Conservation (phyloP, 1,140 invertebrate species). For the Drosophila nebulosa region DNA sequence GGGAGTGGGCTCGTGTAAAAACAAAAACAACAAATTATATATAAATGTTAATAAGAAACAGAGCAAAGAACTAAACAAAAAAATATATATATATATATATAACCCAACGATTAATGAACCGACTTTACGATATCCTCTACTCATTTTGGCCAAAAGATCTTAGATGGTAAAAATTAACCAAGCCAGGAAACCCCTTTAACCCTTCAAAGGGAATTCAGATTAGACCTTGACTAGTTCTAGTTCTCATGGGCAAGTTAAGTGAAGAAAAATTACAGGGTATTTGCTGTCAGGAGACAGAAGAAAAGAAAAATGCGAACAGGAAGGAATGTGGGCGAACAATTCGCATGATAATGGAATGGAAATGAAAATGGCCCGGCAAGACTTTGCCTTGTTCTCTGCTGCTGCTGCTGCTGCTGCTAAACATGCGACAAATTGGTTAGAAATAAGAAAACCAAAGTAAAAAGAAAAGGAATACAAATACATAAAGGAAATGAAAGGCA, state of each 20-base stretch:
- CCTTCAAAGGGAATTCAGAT: too few species aligned
- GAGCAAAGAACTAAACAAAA: constrained; percentile 19
- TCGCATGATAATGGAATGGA: constrained; percentile 69
- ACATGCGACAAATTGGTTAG: constrained; percentile 11
- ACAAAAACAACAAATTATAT: neutral
- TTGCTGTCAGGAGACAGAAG: neutral
- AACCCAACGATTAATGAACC: too few species aligned
- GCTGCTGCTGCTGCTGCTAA: too few species aligned
- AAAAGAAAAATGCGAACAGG: neutral
- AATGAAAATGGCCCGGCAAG: constrained; percentile 64
- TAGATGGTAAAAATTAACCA: too few species aligned
- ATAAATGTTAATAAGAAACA: constrained; percentile 54
- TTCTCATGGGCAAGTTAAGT: too few species aligned
- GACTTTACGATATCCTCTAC: neutral
- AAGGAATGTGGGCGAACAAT: constrained; percentile 23
- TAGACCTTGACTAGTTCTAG: too few species aligned
- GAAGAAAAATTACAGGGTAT: neutral
- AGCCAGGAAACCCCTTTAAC: too few species aligned
- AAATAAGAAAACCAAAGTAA: neutral
- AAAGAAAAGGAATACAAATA: neutral
- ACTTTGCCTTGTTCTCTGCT: constrained; percentile 37
- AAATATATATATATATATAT: too few species aligned
- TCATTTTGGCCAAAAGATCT: too few species aligned
- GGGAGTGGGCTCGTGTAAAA: neutral
- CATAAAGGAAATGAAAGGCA: constrained; percentile 7